Evolutionary conservation across 2,113 vertebrate species (phyloP), one percentile per base, ranked within the genome.

Genomic region (Brachionichthys hirsutus): DNA sequence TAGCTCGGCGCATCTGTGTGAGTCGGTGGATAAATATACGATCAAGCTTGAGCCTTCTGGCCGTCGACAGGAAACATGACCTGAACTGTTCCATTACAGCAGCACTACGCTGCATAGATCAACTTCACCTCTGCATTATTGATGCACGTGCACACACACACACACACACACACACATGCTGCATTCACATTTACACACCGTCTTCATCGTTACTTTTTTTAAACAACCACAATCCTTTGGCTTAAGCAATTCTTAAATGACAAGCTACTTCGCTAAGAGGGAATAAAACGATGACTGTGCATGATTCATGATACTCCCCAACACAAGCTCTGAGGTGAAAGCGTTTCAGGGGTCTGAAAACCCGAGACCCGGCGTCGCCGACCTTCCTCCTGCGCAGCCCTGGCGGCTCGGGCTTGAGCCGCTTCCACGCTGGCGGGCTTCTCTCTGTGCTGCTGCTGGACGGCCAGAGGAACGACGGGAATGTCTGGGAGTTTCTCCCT

Each of bases 401-500:
- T 74, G 54, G 82, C 70, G 0, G 88, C 89, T 0, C 89, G 70
- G 12, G 87, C 89, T 73, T 88, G 82, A 11, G 77, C 81, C 68
- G 75, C 64, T 68, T 90, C 86, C 0, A 73, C 76, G 15, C 86
- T 92, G 60, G 75, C 1, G 0, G 90, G 86, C 76, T 89, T 92
- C 72, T 91, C 89, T 58, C 87, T 62, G 42, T 88, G 86, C 55
- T 88, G 88, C 47, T 91, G 70, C 44, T 95, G 94, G 19, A 85
- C 89, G 2, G 93, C 89, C 49, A 92, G 59, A 3, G 95, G 95
- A 49, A 98, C 94, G n/a, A 56, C 44, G 1, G 95, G 96, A 76
- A 98, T 95, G 52, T 92, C 89, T 0, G 95, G 86, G 19, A 99
- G 83, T 17, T 95, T 95, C 73, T 94, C 93, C 45, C 96, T 90